These are phyloP conservation scores for Psilopogon haemacephalus DNA, from an alignment of 2,113 vertebrate species.

Conservation along the genomic window DNA sequence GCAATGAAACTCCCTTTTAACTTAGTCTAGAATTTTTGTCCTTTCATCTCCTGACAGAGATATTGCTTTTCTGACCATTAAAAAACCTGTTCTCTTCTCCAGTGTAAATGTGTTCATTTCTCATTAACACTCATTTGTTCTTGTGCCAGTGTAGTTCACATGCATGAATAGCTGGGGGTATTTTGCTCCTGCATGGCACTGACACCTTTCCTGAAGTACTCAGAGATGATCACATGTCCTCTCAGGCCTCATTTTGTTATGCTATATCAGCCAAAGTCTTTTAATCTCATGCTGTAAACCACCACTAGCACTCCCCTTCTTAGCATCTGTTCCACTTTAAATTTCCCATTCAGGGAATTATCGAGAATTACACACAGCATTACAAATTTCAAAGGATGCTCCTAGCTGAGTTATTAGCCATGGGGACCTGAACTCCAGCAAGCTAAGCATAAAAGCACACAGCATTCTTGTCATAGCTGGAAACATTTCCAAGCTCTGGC, in stretches of 20 bases:
- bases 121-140: conserved; percentile 32
- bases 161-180: neutral
- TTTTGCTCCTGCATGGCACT: neutral
- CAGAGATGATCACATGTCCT: neutral
- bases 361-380: neutral
- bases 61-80: neutral
- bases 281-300: neutral
- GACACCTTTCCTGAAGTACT: neutral
- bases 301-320: neutral
- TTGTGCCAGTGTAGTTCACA: neutral
- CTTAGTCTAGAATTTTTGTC: neutral
- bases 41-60: conserved; percentile 20
- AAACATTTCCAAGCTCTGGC: neutral
- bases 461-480: neutral
- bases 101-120: neutral
- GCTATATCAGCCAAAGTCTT: neutral
- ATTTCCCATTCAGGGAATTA: neutral
- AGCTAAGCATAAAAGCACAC: neutral
- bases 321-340: neutral
- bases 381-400: conserved; percentile 50
- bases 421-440: neutral
- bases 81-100: neutral
- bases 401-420: neutral
- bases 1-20: conserved; percentile 13
- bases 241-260: neutral